These are phyloP conservation scores for Lamellibrachia columna DNA, from an alignment of 2,888 invertebrate genomes.

Conservation along the genomic window DNA sequence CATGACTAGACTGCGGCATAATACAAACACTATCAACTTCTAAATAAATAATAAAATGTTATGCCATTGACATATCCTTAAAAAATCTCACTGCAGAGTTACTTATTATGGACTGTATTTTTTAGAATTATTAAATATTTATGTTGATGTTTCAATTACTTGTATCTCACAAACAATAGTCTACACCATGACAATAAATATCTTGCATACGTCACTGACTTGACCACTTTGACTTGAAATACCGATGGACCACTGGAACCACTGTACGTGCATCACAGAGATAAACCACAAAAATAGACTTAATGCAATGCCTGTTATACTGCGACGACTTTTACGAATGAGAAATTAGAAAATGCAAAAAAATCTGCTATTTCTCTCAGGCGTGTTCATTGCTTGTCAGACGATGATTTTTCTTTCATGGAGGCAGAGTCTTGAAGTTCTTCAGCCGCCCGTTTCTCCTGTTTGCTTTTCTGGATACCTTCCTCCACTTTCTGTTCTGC, in stretches of 20 bases:
- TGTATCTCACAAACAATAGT: too few species aligned
- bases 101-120: not conserved
- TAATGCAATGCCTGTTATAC: too few species aligned
- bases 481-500: slow-evolving; percentile 54
- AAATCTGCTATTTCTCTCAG: not conserved
- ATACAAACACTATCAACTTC: not conserved
- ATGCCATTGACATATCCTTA: not conserved
- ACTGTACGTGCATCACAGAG: not conserved
- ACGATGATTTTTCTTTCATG: not conserved
- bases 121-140: not conserved
- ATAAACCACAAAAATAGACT: not conserved
- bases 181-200: not conserved
- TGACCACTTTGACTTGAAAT: not conserved
- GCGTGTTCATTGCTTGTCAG: not conserved
- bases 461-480: slow-evolving; percentile 50
- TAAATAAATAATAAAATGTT: not conserved
- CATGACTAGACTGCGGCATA: not conserved
- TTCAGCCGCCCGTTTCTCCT: slow-evolving; percentile 22
- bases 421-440: not conserved
- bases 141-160: not conserved
- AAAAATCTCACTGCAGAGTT: not conserved
- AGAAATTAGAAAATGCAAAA: not conserved
- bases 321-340: too few species aligned
- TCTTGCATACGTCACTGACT: not conserved
- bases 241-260: not conserved